Evolutionary conservation across 2,888 invertebrate species (phyloP), one percentile per base, ranked within the genome.

Genomic region (Leptodirus hochenwartii): DNA sequence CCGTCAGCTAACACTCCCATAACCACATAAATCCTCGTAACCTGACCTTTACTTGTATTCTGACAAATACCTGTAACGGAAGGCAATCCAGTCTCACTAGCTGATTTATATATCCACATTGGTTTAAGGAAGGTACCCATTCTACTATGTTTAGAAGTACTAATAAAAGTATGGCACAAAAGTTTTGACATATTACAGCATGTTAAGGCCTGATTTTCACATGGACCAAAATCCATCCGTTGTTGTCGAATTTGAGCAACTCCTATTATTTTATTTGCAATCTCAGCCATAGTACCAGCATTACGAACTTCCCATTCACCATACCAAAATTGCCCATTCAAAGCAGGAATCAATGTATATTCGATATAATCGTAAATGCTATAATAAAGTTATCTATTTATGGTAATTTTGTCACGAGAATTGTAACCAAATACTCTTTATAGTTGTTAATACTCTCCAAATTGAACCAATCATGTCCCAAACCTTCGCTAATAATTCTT

Each of bases 241-340:
- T 37, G 33, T 22, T 43, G 43, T 3, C 42, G 34, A 8, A 43
- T 20, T 24, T 42, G 36, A 17, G 36, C 42, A 9, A 43, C 34
- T 9, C 43, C 42, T 6, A 43, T 11, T 22, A 42, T 28, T 36
- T 39, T 40, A 5, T 36, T 39, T 20, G 28, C 34, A 27, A 38
- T 41, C 23, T 43, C 43, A 3, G 28, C 26, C 30, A 39, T 29
- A n/a, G 39, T 25, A 8, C 43, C 42, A 13, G 37, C 35, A 22
- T 42, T 40, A n/a, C 24, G 27, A 2, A 33, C 17, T 8, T 30
- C 32, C 11, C 20, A 37, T 15, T 25, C 22, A 5, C 30, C 36
- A 17, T 41, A 41, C 39, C 39, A 41, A 17, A 16, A 33, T 4
- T n/a, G 22, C 5, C 37, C 20, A 28, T 39, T 34, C n/a, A 31